Evolutionary conservation across 2,113 vertebrate species (phyloP), one percentile per base, ranked within the genome.

Genomic region (Antechinus stuartii): DNA sequence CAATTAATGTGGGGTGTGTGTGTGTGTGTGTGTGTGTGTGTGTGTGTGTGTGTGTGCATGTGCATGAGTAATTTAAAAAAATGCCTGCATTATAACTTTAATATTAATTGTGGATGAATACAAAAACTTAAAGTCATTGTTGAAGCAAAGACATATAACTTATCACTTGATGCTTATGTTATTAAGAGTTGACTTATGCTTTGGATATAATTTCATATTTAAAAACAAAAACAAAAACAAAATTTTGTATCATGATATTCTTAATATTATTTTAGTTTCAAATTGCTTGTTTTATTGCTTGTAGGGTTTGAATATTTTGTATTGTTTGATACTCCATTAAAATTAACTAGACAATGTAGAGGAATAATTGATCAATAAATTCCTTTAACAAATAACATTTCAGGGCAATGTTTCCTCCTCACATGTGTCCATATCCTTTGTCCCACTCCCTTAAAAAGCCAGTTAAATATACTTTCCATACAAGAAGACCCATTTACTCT

Each of bases 231-330:
- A 16, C 10, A 54, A 54, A 54, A 54, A 54, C 19, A 22, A 30
- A 96, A 90, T 96, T 84, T 93, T 52, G 96, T 96, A 92, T 91
- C 95, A 91, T 95, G 95, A 95, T 96, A 57, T 54, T 95, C 96
- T 95, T 97, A 95, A 42, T 90, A 93, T 91, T 97, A 97, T 94
- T 97, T 97, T 97, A 91, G 94, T 97, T 98, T 98, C 96, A 90
- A 90, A 97, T 68, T 42, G 42, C 42, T 95, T 96, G 95, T 94
- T 98, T 94, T 54, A 53, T 56, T 90, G 52, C 50, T 97, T 97
- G 92, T 24, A 57, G 94, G 92, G 6, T 76, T 95, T 50, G 93
- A 98, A 98, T 94, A 90, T 93, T 97, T 98, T 97, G 94, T 12
- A 24, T 91, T 95, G 54, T 92, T 94, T 97, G 96, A 97, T 96